Evolutionary conservation across 64 coral and sea anemone species (phyloP).

Genomic region (Montipora sp.): DNA sequence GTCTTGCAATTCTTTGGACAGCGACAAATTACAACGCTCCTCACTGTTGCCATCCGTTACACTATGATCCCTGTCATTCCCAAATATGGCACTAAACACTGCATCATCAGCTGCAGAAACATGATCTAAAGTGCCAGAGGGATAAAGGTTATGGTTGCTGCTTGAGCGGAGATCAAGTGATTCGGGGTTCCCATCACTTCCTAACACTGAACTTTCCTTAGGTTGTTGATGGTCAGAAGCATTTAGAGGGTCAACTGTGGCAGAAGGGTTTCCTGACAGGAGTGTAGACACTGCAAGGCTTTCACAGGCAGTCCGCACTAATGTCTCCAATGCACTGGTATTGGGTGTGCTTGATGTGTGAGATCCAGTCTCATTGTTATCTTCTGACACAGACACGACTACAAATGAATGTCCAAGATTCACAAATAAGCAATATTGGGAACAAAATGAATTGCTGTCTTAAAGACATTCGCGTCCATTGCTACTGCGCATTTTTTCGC

Average conservation of each 20-base stretch:
- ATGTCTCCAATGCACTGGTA: slow-evolving; percentile 80
- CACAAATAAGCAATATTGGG: no score
- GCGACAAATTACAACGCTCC: not conserved
- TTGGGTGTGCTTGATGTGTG: slow-evolving; percentile 34
- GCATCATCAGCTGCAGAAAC: slow-evolving; percentile 1
- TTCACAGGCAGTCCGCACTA: slow-evolving; percentile 87
- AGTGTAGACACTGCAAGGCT: slow-evolving; percentile 41
- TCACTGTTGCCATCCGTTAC: not conserved
- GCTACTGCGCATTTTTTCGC: no score
- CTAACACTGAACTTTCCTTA: not conserved
- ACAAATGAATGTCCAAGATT: not conserved
- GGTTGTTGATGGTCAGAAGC: not conserved
- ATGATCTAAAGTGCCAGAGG: slow-evolving; percentile 1
- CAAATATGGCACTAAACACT: slow-evolving; percentile 40
- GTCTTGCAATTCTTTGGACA: slow-evolving; percentile 17
- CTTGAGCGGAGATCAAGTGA: not conserved
- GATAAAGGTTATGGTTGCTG: not conserved
- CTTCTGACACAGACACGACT: not conserved
- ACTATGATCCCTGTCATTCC: not conserved
- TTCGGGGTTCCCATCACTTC: not conserved
- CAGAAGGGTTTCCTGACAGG: slow-evolving; percentile 8
- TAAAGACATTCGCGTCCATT: no score
- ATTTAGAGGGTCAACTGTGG: slow-evolving; percentile 8
- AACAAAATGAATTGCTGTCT: no score
- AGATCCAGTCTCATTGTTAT: slow-evolving; percentile 29